Base-by-base conservation (phyloP, 2,113 vertebrate genomes). In the Agapornis roseicollis region DNA sequence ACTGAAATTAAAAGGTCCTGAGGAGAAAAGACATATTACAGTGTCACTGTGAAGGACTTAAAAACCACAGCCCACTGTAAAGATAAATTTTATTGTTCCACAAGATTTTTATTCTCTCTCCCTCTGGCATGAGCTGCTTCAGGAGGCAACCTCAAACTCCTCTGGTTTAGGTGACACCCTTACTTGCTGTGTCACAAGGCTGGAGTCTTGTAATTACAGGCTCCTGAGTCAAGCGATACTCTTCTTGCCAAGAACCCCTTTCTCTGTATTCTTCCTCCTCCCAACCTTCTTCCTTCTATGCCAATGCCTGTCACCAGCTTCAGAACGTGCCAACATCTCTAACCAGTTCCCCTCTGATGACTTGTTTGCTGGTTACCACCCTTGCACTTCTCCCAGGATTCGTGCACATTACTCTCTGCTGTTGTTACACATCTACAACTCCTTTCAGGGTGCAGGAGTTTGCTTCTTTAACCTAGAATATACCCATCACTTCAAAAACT, bases 361-460 rank as follows among this genome's bases (percentile, higher is more conserved):
- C 82, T 74, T 94, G 47, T 90, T 94, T 85, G 76, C 78, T 76
- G 92, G 89, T 89, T 90, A 90, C 96, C 92, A 97, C 96, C 94
- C 94, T 96, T 86, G 64, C 92, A 84, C 41, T 31, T 92, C 89
- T 93, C 89, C 88, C 87, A 93, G 84, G 94, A 93, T 93, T 33
- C 61, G 47, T 53, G 69, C 74, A 91, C 88, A 94, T 96, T 93
- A 93, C 63, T 79, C 70, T 82, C 61, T 69, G 93, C 65, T 94
- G 74, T 84, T 22, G 0, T 97, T 97, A 94, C 93, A 93, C 85
- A 85, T 17, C 70, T 69, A 53, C 13, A 0, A 19, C 50, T 87
- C 80, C 73, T 85, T 70, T 89, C 66, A 50, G 88, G 88, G 77
- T 92, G 90, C 70, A 94, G 80, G 50, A 28, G 17, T 31, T 87